phyloP scores from a whole-genome alignment of 37 sponge, comb jelly and placozoan genomes.

The Diacarnus erythraeanus region DNA sequence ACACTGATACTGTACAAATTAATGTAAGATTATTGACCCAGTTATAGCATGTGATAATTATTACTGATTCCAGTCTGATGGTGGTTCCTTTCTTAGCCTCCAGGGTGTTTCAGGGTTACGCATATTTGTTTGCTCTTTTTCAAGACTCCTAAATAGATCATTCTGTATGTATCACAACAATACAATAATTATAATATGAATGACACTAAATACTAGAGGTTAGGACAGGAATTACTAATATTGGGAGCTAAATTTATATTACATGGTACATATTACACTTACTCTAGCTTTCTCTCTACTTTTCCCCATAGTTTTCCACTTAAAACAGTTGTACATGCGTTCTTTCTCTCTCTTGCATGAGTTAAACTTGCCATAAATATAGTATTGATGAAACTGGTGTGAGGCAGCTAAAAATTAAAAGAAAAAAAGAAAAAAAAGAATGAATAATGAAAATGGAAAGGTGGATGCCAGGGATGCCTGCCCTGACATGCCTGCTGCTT shows the following conservation, averaged over 20 bases:
- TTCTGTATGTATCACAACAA: conserved; percentile 18
- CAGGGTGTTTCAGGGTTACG: conserved; percentile 36
- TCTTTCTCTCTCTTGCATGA: conserved; percentile 45
- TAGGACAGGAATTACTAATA: too few species aligned
- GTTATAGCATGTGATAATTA: not conserved
- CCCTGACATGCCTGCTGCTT: too few species aligned
- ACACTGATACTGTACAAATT: too few species aligned
- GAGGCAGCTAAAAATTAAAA: conserved; percentile 40
- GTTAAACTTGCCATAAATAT: conserved; percentile 74
- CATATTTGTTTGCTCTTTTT: conserved; percentile 40
- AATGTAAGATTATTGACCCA: too few species aligned
- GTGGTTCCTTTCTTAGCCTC: conserved; percentile 43
- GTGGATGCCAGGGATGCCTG: too few species aligned
- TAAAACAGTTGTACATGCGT: conserved; percentile 66
- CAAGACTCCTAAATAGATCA: conserved; percentile 20
- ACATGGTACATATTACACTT: not conserved
- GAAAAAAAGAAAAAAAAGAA: not conserved
- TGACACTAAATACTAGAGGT: too few species aligned
- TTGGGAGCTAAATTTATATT: too few species aligned
- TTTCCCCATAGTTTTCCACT: conserved; percentile 54
- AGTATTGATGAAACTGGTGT: conserved; percentile 83
- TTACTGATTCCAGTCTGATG: conserved; percentile 45
- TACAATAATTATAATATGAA: too few species aligned
- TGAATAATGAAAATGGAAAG: not conserved
- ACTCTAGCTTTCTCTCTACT: conserved; percentile 23